Evolutionary conservation across 2,888 invertebrate genomes (phyloP).

Genomic region (Mactromeris polynyma): DNA sequence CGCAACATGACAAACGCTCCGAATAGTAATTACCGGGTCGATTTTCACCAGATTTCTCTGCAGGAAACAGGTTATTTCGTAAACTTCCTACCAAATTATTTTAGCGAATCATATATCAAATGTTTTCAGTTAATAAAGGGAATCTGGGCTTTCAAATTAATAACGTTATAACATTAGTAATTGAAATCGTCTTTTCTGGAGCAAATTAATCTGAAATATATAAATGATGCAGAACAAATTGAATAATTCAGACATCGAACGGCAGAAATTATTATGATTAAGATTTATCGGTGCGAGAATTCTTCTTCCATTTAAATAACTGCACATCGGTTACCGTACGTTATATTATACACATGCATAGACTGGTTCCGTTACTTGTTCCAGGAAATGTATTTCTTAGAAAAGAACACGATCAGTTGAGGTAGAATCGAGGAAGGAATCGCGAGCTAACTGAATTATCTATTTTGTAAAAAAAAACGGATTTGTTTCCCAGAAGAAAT

Average conservation of each 20-base stretch:
- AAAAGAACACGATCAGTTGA: no score
- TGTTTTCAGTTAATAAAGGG: background rate
- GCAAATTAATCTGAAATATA: background rate
- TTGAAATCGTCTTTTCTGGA: background rate
- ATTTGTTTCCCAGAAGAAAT: no score
- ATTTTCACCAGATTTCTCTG: background rate
- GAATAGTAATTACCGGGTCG: background rate
- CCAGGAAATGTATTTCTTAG: no score
- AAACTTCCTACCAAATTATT: background rate
- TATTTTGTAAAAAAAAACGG: no score
- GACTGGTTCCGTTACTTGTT: no score
- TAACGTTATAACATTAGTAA: background rate
- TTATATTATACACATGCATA: background rate
- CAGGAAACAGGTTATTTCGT: background rate
- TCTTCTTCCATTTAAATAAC: background rate
- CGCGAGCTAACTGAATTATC: no score
- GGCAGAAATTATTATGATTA: background rate
- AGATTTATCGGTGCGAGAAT: background rate
- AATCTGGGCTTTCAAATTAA: background rate
- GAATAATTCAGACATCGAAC: background rate
- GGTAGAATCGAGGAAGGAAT: no score
- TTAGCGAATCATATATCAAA: background rate
- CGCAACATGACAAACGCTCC: background rate
- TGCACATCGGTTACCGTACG: background rate
- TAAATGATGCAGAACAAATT: background rate